Evolutionary conservation across 2,888 invertebrate species (phyloP), one percentile per base, ranked within the genome.

Genomic region (Dynastes hyllus): DNA sequence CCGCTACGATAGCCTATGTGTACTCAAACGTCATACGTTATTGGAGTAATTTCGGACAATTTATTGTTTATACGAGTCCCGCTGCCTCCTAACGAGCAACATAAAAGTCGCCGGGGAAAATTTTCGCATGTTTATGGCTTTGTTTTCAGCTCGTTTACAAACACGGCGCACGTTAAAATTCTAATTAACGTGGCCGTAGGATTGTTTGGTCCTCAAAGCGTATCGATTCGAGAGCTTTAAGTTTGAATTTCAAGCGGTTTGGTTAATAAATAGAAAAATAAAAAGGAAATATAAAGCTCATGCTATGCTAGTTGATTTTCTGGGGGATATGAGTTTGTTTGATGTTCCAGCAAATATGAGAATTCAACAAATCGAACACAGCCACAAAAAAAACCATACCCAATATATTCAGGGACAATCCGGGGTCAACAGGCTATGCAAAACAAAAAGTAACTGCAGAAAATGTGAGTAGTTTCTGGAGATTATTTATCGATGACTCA

Each of bases 11-110:
- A 58, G 45, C 16, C 13, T 32, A 77, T 51, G 80, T 76, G 78
- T 81, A 80, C 80, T 79, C 80, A 84, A 83, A 85, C 83, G 83
- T 83, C 82, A 82, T 84, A 82, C 82, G 81, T 82, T 84, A 83
- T 83, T 83, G 83, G 79, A 81, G 83, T 84, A 85, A 85, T 85
- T 85, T 85, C 83, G 80, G 81, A 83, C 81, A 85, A 85, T 86
- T 86, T 86, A 86, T 85, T 81, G 83, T 84, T 83, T 81, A 82
- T 83, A 82, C 81, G 78, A 79, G 80, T 79, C 78, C 82, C 83
- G 78, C 75, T 77, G 78, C 78, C 82, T 71, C 83, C 83, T 84
- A 85, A 85, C 85, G 83, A 85, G 84, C 81, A 82, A 81, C 84
- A 84, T 85, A 84, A 85, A 85, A 82, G 84, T 84, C 82, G 40